Evolutionary conservation across 2,888 invertebrate genomes (phyloP), one percentile per base, ranked within the genome.

Genomic region (Oeneis ivallda): DNA sequence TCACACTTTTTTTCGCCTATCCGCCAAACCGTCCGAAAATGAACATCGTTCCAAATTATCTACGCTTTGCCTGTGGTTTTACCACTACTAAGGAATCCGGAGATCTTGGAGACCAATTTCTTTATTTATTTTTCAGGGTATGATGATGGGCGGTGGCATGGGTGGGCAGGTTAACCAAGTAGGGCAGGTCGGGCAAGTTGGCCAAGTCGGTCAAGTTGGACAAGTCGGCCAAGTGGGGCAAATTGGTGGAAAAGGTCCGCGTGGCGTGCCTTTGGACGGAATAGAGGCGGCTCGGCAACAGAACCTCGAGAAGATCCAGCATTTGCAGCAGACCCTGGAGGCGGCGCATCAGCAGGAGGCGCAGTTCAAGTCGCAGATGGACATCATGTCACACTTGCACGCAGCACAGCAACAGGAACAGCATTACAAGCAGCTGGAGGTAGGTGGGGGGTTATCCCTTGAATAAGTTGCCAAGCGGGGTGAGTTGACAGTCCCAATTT

Each of bases 321-420:
- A 96, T 72, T 82, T 96, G 66, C 94, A 95, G 74, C 96, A 96
- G 83, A 96, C 95, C 0, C 82, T 96, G 67, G 96, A 96, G 80
- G 96, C 95, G 0, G 96, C 96, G 0, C 96, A 96, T 72, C 96
- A 96, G 76, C 81, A 54, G 94, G 89, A 89, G 77, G 94, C 95
- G 47, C 96, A 96, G 84, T 96, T 95, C 84, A 96, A 96, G 83
- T 94, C 94, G 41, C 95, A 96, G 80, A 92, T 96, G 87, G 95
- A 95, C 84, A 94, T 95, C 74, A 94, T 94, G 86, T 94, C 94
- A 75, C 94, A 94, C 75, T 86, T 95, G 61, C 96, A 96, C 77
- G 93, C 94, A 9, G 96, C 96, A 0, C 96, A 96, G 78, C 95
- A 96, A 72, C 95, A 95, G 74, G 96, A 96, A 76, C 94, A 95